A percentile compares a stretch with the other conserved stretches of the same genome.
These are phyloP conservation scores for Astropecten irregularis DNA, from an alignment of 53 echinoderm and acorn worm species.

Conservation along the genomic window DNA sequence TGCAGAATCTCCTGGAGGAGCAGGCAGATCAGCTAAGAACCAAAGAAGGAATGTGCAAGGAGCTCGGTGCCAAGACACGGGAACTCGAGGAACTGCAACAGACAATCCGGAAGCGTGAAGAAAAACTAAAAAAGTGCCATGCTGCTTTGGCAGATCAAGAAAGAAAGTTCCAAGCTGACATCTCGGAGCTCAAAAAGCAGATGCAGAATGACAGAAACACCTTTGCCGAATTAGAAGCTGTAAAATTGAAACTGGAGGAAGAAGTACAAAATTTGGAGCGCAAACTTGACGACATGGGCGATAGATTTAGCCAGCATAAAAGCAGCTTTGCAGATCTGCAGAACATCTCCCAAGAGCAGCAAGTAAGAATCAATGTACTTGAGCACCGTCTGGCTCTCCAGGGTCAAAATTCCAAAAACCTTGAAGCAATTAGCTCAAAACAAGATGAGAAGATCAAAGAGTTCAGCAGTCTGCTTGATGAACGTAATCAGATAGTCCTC, in stretches of 20 bases:
- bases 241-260: background rate
- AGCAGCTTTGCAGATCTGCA: constrained; percentile 11
- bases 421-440: constrained; percentile 5
- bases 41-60: no score
- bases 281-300: constrained; percentile 3
- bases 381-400: no score
- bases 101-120: background rate
- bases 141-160: constrained; percentile 6
- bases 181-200: background rate
- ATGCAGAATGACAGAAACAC: background rate
- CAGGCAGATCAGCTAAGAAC: constrained; percentile 13
- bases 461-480: constrained; percentile 17
- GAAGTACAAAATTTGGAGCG: constrained; percentile 9
- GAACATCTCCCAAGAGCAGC: background rate
- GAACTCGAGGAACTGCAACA: background rate
- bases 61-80: no score
- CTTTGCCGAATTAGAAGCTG: background rate
- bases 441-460: constrained; percentile 5
- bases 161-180: background rate
- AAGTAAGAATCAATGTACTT: background rate
- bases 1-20: constrained; percentile 11
- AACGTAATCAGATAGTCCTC: constrained; percentile 1
- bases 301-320: constrained; percentile 6
- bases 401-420: background rate
- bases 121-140: background rate